Percentiles rank a stretch among this genome's conserved stretches.
Conservation (phyloP, 2,888 invertebrate genomes). For the Iselma pallidipennis region DNA sequence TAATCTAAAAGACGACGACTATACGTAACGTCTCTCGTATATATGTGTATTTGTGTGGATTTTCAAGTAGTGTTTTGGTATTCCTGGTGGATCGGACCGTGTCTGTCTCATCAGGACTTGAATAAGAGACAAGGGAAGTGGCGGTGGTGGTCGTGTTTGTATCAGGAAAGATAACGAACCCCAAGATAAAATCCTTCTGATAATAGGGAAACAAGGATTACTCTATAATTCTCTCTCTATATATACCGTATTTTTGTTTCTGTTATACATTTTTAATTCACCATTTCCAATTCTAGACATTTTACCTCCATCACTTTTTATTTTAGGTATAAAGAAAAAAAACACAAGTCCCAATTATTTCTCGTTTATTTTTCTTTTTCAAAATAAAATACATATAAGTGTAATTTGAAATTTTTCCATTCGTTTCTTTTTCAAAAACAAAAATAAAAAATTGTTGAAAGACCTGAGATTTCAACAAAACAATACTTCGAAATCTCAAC, state of each 20-base stretch:
- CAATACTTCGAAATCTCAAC: no score
- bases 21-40: not conserved
- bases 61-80: constrained; percentile 57
- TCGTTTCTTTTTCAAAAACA: no score
- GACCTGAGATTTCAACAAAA: constrained; percentile 15
- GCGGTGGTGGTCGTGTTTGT: constrained; percentile 45
- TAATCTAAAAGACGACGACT: constrained; percentile 46
- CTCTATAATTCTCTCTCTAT: constrained; percentile 33
- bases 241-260: constrained; percentile 4
- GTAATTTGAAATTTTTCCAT: constrained; percentile 40
- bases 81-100: constrained; percentile 50
- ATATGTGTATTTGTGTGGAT: constrained; percentile 54
- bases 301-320: not conserved
- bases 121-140: not conserved
- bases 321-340: not conserved
- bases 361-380: constrained; percentile 44
- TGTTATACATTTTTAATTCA: constrained; percentile 26
- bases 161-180: constrained; percentile 49
- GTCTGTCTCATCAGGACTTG: constrained; percentile 48
- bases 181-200: constrained; percentile 36
- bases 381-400: constrained; percentile 53
- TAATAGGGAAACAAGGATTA: constrained; percentile 39
- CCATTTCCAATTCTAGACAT: not conserved
- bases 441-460: constrained; percentile 30
- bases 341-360: not conserved